phyloP scores from a whole-genome alignment of 2,113 vertebrate genomes.

The Dendrocopos noguchii region DNA sequence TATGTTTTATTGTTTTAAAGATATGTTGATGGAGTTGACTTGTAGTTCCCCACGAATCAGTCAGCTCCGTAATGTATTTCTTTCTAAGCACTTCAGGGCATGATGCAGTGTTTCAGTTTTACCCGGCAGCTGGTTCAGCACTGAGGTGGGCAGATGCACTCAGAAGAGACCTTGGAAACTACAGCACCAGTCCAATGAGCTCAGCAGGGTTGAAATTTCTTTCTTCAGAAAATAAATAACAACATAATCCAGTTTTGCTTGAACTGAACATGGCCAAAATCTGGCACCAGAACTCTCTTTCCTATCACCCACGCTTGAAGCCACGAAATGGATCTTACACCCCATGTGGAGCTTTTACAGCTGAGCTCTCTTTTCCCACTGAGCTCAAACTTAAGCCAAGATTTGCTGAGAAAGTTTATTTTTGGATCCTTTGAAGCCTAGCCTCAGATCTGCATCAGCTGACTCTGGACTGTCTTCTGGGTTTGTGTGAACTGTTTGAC shows the following conservation, averaged over 20 bases:
- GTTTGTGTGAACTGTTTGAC: neutral
- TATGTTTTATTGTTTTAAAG: neutral
- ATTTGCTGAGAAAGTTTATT: neutral
- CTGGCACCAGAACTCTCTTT: neutral
- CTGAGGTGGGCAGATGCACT: neutral
- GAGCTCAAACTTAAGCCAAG: neutral
- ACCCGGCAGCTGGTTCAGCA: neutral
- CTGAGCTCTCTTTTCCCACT: neutral
- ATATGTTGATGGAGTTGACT: neutral
- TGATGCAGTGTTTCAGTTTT: neutral
- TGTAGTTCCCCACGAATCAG: neutral
- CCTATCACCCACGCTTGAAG: neutral
- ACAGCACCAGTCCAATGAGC: accelerated
- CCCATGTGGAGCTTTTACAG: neutral
- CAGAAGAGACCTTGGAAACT: neutral
- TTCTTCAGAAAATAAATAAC: neutral
- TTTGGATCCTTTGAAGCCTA: neutral
- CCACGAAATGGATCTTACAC: neutral
- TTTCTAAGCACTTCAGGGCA: neutral
- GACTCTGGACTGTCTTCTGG: neutral
- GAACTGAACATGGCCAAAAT: neutral
- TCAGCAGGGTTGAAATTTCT: neutral
- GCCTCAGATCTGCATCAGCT: neutral
- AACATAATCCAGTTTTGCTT: neutral
- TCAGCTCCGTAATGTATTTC: accelerated